Conservation (phyloP, 2,888 invertebrate species). For the Andrena flavipes region DNA sequence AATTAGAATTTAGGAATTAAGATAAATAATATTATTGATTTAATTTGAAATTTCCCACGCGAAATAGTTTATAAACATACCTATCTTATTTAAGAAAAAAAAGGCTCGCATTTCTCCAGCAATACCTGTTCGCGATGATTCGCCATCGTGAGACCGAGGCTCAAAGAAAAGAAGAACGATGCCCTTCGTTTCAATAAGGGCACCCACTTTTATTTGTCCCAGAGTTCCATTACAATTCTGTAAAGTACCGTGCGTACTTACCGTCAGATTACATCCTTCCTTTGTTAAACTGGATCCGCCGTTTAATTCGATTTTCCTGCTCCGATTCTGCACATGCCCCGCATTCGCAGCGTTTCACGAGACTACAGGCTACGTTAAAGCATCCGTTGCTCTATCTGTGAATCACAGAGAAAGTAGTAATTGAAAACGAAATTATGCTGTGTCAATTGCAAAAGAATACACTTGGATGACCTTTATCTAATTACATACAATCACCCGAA, state of each 20-base stretch:
- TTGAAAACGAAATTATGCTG: constrained; percentile 24
- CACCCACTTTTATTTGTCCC: constrained; percentile 44
- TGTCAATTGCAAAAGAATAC: constrained; percentile 1
- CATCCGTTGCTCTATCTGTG: constrained; percentile 17
- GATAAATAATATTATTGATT: no score
- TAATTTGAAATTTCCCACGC: no score
- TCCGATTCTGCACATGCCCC: constrained; percentile 30
- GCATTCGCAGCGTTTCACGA: constrained; percentile 1
- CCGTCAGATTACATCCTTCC: constrained; percentile 47
- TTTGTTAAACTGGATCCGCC: constrained; percentile 52
- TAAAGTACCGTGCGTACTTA: constrained; percentile 47
- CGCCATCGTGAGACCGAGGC: constrained; percentile 24
- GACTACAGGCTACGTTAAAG: constrained; percentile 21
- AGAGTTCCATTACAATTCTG: constrained; percentile 46
- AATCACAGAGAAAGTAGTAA: constrained; percentile 26
- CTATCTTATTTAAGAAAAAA: no score
- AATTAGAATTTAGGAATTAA: not conserved
- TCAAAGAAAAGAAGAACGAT: constrained; percentile 39
- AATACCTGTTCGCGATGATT: constrained; percentile 28
- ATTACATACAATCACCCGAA: no score
- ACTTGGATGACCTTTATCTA: no score
- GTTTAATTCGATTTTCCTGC: constrained; percentile 50
- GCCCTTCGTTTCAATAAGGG: constrained; percentile 39
- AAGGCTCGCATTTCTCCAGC: not conserved
- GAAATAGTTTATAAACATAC: no score